Base-by-base conservation (phyloP, 2,888 invertebrate species). In the Cactoblastis cactorum region DNA sequence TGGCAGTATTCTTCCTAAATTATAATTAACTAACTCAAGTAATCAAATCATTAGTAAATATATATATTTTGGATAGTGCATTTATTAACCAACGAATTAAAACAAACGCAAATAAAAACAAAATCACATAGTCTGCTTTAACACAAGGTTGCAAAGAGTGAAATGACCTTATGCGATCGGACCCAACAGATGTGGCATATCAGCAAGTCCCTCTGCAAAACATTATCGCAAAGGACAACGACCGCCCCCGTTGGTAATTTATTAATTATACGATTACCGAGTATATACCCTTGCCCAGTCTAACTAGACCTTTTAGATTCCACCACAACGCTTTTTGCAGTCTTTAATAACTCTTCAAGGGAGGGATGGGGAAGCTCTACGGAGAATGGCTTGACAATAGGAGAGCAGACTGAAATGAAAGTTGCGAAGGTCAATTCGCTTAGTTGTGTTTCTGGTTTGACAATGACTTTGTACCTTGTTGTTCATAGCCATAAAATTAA, bases 231-330 rank as follows among this genome's bases (percentile, higher is more conserved):
- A 65, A 67, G 85, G 77, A 71, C 87, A 83, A 83, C 65, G 86
- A 87, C 87, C 87, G 78, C 77, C 65, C 67, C 61, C 71, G 72
- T 75, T 80, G 73, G 80, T 86, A 81, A 86, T 86, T 84, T 86
- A 87, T 85, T 86, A 88, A 88, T 87, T 86, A 80, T 76, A 76
- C 80, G 73, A 77, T 77, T 77, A 79, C 75, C 69, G 63, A 66
- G 71, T 69, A 67, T 67, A 69, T 66, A 71, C 66, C 67, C 65
- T 67, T 66, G 65, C 45, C 83, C 83, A 79, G 65, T 71, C 58
- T 74, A 75, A 59, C 62, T 50, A 62, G 81, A 80, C 60, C 80
- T 62, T 57, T 58, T 61, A 56, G 65, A 67, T 62, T 62, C 56
- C 55, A 58, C 57, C 54, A 50, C 53, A 57, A 56, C 51, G 51